Evolutionary conservation across 1,140 invertebrate species (phyloP).

Genomic region (Lucilia cuprina): DNA sequence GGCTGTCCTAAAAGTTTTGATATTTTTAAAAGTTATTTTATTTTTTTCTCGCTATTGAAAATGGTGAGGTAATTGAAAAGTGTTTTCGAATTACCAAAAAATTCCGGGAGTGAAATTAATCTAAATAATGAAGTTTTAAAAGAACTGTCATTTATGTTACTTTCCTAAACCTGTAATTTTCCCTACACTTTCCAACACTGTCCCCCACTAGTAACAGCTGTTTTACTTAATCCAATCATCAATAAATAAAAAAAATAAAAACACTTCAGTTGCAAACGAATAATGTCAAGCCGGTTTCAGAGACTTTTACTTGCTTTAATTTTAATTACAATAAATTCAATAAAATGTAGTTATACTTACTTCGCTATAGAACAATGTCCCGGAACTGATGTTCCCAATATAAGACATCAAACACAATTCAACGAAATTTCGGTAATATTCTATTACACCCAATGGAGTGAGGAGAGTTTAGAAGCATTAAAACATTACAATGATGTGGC

Average conservation of each 20-base stretch:
- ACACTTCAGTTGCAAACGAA: not conserved
- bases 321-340: not conserved
- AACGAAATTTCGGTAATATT: conserved; percentile 51
- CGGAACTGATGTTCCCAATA: conserved; percentile 45
- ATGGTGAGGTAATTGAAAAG: too few species aligned
- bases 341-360: not conserved
- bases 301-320: not conserved
- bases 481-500: conserved; percentile 49
- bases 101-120: too few species aligned
- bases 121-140: too few species aligned
- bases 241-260: not conserved
- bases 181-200: not conserved
- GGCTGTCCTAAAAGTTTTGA: too few species aligned
- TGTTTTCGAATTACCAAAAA: too few species aligned
- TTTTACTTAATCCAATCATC: not conserved
- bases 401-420: conserved; percentile 41
- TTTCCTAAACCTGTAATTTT: not conserved
- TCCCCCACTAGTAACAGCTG: not conserved
- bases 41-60: too few species aligned
- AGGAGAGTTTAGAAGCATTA: conserved; percentile 48
- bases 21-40: too few species aligned
- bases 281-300: not conserved
- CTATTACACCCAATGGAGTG: conserved; percentile 58
- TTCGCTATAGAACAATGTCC: conserved; percentile 43
- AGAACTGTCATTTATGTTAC: too few species aligned